Base-by-base conservation (phyloP, 37 sponge, comb jelly and placozoan genomes). In the Corticium candelabrum region DNA sequence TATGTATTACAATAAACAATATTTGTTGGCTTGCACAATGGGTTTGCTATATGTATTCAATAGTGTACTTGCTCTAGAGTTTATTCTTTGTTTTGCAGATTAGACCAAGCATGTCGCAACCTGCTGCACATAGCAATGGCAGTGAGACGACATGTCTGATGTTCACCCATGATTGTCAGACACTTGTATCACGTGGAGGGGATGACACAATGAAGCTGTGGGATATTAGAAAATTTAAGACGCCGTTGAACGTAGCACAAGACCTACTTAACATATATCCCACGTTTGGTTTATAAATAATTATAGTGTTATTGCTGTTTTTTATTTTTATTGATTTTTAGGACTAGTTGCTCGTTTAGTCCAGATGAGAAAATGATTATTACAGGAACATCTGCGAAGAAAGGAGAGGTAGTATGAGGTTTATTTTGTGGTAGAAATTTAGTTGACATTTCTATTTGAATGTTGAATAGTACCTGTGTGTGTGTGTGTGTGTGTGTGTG, bases 191-290 rank as follows among this genome's bases (percentile, higher is more conserved):
- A 11, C 86, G 96, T 70, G 96, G 92, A 81, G 91, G 92, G 77
- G 97, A 96, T 82, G 89, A 86, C 69, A 93, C 91, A 11, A 62
- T 96, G 35, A 93, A 93, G 81, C 37, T 90, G 43, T 96, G 93
- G 93, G 98, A 96, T 62, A 81, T 96, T 11, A 67, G 98, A 35
- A 40, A 85, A 4, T 84, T 93, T 74, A 88, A 81, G 75, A 67
- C 39, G 37, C 93, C 93, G 3, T 83, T 96, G 38, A 68, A 74
- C 80, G 83, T 84, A 2, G 88, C 82, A 41, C 80, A 43, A 74
- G 80, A 69, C 2, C 79, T 92, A 40, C 76, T 78, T 0, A 94
- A 84, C 73, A 37, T 84, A 37, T 94, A 77, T 76, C 34, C 87
- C 1, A 84, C 84, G 92, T 87, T 35, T 80, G 88, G 37, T 3